These are phyloP conservation scores for Sternarchorhynchus goeldii DNA, from an alignment of 2,797 vertebrate species.

Conservation along the genomic window DNA sequence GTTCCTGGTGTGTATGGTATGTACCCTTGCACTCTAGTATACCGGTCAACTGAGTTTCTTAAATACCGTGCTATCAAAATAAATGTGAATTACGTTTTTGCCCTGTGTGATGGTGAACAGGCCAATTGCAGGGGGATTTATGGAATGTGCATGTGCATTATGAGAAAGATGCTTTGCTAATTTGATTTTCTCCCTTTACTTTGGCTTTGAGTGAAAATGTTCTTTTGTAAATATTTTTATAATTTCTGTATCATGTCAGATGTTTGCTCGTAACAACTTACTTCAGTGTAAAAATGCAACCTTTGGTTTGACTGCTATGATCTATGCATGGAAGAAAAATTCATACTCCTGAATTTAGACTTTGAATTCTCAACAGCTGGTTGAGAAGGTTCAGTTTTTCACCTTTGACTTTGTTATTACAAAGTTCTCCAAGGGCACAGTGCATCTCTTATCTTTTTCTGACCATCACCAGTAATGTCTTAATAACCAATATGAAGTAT, in stretches of 20 bases:
- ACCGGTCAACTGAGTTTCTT: not conserved
- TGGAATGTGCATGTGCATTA: not conserved
- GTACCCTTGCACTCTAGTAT: constrained; percentile 58
- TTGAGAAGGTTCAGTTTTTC: not conserved
- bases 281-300: not conserved
- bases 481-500: not conserved
- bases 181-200: not conserved
- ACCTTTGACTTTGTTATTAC: too few relatives aligned
- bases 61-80: not conserved
- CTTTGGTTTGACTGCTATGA: not conserved
- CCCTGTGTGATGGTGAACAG: not conserved
- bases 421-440: not conserved
- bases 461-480: not conserved
- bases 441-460: not conserved
- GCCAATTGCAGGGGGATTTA: too few relatives aligned
- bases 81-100: not conserved
- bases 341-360: not conserved
- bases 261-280: not conserved
- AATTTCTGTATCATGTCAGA: not conserved
- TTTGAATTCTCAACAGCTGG: not conserved
- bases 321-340: not conserved
- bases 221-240: not conserved
- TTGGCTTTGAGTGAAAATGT: not conserved
- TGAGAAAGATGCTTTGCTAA: not conserved
- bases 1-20: constrained; percentile 65